Evolutionary conservation across 2,797 vertebrate species (phyloP).

Genomic region (Halcyon smyrnensis): DNA sequence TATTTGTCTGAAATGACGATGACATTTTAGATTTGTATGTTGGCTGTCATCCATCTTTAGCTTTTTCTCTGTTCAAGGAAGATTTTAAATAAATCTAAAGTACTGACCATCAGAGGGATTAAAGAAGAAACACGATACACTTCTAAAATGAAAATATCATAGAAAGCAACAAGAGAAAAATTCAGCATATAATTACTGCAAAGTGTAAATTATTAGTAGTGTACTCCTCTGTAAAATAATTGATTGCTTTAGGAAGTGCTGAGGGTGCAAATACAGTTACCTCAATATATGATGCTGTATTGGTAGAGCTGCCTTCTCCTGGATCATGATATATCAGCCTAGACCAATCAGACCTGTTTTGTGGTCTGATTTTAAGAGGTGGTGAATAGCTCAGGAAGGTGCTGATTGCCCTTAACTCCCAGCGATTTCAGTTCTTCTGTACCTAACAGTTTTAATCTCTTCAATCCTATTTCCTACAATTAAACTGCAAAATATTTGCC

Average conservation of each 20-base stretch:
- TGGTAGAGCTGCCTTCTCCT: not conserved
- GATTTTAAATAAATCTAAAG: not conserved
- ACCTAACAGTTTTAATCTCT: slow-evolving; percentile 10
- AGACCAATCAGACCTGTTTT: not conserved
- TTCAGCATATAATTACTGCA: not conserved
- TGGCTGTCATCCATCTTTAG: not conserved
- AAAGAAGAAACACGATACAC: not conserved
- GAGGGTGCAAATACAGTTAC: not conserved
- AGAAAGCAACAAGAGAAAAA: not conserved
- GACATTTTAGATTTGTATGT: not conserved
- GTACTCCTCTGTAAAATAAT: not conserved
- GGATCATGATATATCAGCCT: not conserved
- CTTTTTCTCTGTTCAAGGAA: not conserved
- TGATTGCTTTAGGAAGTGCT: not conserved
- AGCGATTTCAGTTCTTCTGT: not conserved
- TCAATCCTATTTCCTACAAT: not conserved
- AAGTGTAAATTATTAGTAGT: not conserved
- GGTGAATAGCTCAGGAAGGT: not conserved
- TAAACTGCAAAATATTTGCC: slow-evolving; percentile 23
- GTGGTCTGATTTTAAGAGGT: not conserved
- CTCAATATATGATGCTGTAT: not conserved
- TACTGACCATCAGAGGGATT: not conserved
- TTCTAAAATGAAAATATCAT: not conserved
- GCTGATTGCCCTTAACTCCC: not conserved
- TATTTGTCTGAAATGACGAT: not conserved